phyloP scores from a whole-genome alignment of 2,888 invertebrate species.

The Mythimna impura region DNA sequence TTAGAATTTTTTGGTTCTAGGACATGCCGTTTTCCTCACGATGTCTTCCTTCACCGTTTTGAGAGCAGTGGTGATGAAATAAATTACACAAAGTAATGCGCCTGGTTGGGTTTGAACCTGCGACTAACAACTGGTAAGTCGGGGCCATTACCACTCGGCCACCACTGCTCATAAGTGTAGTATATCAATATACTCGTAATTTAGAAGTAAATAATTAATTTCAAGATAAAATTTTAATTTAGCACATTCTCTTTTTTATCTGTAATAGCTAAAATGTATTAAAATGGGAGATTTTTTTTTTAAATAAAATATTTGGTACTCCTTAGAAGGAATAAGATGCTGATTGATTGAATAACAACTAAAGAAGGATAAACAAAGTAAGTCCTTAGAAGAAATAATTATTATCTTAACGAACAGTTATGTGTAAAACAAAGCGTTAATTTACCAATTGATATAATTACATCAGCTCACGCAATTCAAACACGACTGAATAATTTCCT shows the following conservation, averaged over 20 bases:
- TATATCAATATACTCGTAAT: no score
- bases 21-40: no score
- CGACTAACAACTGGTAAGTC: no score
- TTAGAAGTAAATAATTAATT: not conserved
- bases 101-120: no score
- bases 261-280: no score
- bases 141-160: no score
- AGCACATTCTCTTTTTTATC: no score
- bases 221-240: not conserved
- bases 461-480: constrained; percentile 39
- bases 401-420: not conserved
- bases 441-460: constrained; percentile 54
- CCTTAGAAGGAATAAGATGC: not conserved
- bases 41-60: no score
- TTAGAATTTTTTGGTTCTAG: no score
- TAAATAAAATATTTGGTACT: not conserved
- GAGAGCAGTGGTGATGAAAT: no score
- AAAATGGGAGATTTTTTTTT: not conserved
- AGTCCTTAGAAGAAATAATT: not conserved
- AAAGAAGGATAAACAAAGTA: not conserved
- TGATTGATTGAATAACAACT: not conserved
- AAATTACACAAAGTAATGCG: no score
- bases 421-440: constrained; percentile 38
- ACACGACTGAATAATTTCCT: constrained; percentile 52
- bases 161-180: no score